A percentile compares a stretch with the other conserved stretches of the same genome.
Evolutionary conservation across 2,113 vertebrate genomes (phyloP).

Genomic region (Ploceus nigricollis): DNA sequence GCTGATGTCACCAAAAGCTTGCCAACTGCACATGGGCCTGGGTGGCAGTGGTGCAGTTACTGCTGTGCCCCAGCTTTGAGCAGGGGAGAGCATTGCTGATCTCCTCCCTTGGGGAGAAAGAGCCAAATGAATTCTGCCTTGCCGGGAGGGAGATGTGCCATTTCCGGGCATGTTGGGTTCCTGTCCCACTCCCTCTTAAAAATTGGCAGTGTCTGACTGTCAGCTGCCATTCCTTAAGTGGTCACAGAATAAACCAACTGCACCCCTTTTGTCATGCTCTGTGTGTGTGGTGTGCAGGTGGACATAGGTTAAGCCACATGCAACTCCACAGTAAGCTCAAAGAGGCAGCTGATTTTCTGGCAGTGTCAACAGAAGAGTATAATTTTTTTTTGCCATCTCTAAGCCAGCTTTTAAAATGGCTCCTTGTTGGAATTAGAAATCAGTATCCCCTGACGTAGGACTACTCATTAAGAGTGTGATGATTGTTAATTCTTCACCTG

Average conservation of each 20-base stretch:
- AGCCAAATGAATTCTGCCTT: conserved; percentile 7
- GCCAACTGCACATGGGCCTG: not conserved
- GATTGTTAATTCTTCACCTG: conserved; percentile 35
- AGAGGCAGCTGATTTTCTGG: conserved; percentile 55
- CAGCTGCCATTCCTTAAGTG: conserved; percentile 67
- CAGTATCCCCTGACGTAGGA: not conserved
- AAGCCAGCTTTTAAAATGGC: conserved; percentile 29
- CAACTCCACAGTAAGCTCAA: not conserved
- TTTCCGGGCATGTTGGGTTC: conserved; percentile 30
- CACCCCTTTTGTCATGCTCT: not conserved
- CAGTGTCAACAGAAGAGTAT: not conserved
- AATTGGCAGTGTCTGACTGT: conserved; percentile 55
- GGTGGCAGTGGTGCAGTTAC: not conserved
- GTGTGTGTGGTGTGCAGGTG: conserved; percentile 43
- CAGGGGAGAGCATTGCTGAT: not conserved
- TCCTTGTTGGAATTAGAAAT: conserved; percentile 46
- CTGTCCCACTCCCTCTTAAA: conserved; percentile 41
- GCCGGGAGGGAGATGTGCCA: conserved; percentile 10
- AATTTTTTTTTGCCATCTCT: not conserved
- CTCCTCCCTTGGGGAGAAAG: not conserved
- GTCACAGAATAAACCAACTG: conserved; percentile 34
- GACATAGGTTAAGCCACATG: not conserved
- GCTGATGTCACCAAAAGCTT: conserved; percentile 52
- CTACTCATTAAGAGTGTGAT: not conserved
- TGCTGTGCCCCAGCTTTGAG: not conserved